These are phyloP conservation scores for Coenobita brevimanus DNA, from an alignment of 1,140 invertebrate genomes.

Conservation along the genomic window DNA sequence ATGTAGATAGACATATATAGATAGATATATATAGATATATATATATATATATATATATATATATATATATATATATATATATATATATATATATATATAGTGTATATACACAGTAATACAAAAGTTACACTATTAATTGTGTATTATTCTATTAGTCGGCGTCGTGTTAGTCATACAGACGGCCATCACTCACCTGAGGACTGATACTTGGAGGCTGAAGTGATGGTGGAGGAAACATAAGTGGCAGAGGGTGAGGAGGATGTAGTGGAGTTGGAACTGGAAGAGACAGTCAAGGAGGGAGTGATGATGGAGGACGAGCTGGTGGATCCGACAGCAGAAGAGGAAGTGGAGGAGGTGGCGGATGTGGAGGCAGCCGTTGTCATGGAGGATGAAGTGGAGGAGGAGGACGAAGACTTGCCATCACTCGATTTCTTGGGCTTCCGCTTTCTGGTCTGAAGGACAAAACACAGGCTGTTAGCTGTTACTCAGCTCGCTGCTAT, in stretches of 20 bases:
- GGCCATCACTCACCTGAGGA: too few relatives aligned
- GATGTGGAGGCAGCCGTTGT: slow-evolving; percentile 17
- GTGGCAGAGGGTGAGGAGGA: neutral
- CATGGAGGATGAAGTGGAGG: neutral
- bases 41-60: too few relatives aligned
- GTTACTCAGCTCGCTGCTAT: too few relatives aligned
- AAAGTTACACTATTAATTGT: too few relatives aligned
- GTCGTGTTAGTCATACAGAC: too few relatives aligned
- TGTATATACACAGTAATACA: too few relatives aligned
- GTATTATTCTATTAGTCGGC: too few relatives aligned
- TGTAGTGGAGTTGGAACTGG: neutral
- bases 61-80: too few relatives aligned
- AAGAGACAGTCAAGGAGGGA: neutral
- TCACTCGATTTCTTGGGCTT: slow-evolving; percentile 78
- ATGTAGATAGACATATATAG: too few relatives aligned
- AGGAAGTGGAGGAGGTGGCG: slow-evolving; percentile 18
- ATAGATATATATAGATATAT: too few relatives aligned
- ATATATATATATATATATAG: too few relatives aligned
- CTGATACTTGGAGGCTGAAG: slow-evolving; percentile 34
- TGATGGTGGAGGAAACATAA: neutral
- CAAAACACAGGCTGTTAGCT: too few relatives aligned
- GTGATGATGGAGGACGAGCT: slow-evolving; percentile 5
- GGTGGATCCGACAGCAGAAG: neutral
- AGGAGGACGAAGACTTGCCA: slow-evolving; percentile 15
- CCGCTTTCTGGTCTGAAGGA: slow-evolving; percentile 91